Evolutionary conservation across 2,113 vertebrate species (phyloP).

Genomic region (Parotia lawesii): DNA sequence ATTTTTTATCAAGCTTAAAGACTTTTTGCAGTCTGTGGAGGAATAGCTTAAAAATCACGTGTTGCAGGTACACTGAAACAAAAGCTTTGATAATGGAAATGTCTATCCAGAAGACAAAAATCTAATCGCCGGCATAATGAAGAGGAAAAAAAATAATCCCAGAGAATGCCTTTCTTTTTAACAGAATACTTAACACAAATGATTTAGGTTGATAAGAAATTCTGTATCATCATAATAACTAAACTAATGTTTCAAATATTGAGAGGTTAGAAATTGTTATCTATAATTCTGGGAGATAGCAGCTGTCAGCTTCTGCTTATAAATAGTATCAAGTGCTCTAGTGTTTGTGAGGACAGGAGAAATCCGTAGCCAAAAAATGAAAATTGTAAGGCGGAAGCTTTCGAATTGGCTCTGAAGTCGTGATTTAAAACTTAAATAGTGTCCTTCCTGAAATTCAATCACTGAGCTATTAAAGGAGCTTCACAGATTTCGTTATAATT

Average conservation of each 20-base stretch:
- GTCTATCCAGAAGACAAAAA: background rate
- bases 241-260: conserved; percentile 2
- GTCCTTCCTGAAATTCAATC: background rate
- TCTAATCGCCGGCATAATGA: background rate
- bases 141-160: background rate
- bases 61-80: background rate
- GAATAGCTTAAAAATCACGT: background rate
- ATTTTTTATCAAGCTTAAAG: background rate
- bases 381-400: background rate
- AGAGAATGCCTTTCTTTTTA: background rate
- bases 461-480: background rate
- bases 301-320: conserved; percentile 50
- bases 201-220: background rate
- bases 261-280: conserved; percentile 7
- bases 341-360: conserved; percentile 26
- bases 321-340: conserved; percentile 23
- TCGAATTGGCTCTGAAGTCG: background rate
- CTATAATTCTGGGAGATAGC: background rate
- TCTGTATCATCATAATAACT: background rate
- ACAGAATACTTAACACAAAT: background rate
- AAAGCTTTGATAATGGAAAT: background rate
- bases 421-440: background rate
- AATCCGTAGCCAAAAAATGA: background rate
- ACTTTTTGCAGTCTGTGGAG: background rate
- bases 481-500: background rate